phyloP scores from a whole-genome alignment of 2,888 invertebrate species.

The Lamellibrachia columna region DNA sequence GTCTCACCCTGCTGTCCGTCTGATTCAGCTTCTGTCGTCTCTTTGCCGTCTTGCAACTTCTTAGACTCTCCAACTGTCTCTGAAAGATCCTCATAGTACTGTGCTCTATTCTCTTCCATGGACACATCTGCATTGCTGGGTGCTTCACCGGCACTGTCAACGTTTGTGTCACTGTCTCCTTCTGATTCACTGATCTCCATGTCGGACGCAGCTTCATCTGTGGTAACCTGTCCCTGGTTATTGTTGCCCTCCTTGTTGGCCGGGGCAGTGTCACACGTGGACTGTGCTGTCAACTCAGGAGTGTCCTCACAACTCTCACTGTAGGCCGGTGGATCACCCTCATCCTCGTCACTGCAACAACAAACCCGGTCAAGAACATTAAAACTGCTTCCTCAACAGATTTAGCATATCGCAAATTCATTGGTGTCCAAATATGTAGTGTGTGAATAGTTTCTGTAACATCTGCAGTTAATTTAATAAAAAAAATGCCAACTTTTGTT shows the following conservation, averaged over 20 bases:
- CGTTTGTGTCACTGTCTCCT: background rate
- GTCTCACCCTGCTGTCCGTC: background rate
- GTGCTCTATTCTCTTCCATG: slow-evolving; percentile 43
- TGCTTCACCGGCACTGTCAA: background rate
- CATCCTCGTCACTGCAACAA: background rate
- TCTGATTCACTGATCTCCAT: background rate
- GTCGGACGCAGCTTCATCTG: background rate
- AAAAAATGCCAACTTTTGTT: too few relatives aligned
- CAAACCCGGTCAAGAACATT: background rate
- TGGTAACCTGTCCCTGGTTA: background rate
- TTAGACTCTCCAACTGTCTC: background rate
- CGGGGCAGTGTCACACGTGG: background rate
- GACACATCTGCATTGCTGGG: slow-evolving; percentile 30
- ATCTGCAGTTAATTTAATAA: too few relatives aligned
- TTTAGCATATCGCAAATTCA: too few relatives aligned
- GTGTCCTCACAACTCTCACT: background rate
- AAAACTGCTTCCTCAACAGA: too few relatives aligned
- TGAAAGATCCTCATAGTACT: slow-evolving; percentile 22
- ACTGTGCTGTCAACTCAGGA: background rate
- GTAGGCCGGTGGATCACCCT: background rate
- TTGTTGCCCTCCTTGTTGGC: background rate
- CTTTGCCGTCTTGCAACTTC: slow-evolving; percentile 25
- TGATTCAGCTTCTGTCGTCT: background rate
- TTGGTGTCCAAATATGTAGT: too few relatives aligned
- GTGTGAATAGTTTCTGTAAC: too few relatives aligned